Percentiles rank a stretch among this genome's conserved stretches.
These are phyloP conservation scores for Artibeus lituratus DNA, from an alignment of 2,797 vertebrate genomes.

Conservation along the genomic window DNA sequence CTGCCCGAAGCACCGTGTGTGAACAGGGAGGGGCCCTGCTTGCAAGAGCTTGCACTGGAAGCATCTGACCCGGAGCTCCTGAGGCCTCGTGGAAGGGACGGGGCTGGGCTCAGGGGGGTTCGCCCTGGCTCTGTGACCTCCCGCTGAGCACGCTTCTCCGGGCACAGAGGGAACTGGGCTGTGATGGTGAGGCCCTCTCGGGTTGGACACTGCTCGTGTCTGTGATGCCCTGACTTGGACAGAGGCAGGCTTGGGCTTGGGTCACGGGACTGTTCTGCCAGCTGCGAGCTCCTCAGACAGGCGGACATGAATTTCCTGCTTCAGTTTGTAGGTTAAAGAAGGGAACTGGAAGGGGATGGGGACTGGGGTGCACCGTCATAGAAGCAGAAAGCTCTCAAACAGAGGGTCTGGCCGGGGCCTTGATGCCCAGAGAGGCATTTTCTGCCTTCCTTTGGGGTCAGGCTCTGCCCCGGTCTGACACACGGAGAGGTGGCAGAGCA, in stretches of 20 bases:
- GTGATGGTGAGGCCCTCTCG: too few species aligned
- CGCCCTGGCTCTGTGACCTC: background rate
- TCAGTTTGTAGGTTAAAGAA: conserved; percentile 65
- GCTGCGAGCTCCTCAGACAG: conserved; percentile 42
- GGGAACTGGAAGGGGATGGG: conserved; percentile 49
- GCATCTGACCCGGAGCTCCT: background rate
- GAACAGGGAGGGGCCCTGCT: background rate
- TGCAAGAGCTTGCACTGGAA: rapidly evolving
- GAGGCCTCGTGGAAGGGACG: background rate
- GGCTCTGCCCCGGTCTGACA: background rate
- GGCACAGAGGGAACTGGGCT: background rate
- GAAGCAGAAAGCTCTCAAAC: conserved; percentile 56
- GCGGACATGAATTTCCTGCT: conserved; percentile 50
- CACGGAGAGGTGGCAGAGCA: background rate
- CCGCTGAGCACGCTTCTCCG: background rate
- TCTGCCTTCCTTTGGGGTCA: background rate
- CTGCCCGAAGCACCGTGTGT: rapidly evolving
- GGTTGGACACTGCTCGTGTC: background rate
- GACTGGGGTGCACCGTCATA: background rate
- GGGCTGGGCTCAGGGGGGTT: background rate
- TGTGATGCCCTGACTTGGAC: background rate
- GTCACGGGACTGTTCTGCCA: background rate
- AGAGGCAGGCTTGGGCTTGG: background rate
- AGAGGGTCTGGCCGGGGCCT: background rate
- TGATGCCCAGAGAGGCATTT: background rate